Conservation (phyloP, 1,140 invertebrate species). For the Thalassaphorura encarpata region DNA sequence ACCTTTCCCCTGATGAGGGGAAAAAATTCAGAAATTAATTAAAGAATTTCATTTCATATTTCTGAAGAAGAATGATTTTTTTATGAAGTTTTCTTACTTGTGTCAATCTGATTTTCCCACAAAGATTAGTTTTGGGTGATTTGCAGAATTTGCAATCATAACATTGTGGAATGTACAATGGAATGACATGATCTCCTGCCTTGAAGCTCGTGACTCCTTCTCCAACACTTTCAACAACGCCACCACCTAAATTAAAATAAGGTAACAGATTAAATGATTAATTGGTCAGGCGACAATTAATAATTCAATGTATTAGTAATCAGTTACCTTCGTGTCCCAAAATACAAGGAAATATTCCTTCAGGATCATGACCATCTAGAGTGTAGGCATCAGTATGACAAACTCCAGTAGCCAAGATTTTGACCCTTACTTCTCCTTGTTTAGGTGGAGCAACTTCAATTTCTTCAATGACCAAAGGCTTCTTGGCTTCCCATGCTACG, state of each 20-base stretch:
- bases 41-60: neutral
- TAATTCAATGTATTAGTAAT: no score
- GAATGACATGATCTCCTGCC: slow-evolving; percentile 85
- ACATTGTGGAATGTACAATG: slow-evolving; percentile 94
- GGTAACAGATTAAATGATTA: no score
- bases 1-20: slow-evolving; percentile 56
- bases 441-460: slow-evolving; percentile 92
- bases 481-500: slow-evolving; percentile 79
- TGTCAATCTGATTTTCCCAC: slow-evolving; percentile 79
- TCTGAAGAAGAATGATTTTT: neutral
- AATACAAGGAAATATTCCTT: slow-evolving; percentile 65
- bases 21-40: neutral
- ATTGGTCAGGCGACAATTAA: no score
- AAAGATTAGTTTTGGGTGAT: slow-evolving; percentile 92
- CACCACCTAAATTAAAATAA: no score
- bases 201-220: slow-evolving; percentile 80
- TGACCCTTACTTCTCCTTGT: slow-evolving; percentile 63
- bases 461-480: slow-evolving; percentile 76
- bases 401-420: slow-evolving; percentile 76
- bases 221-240: slow-evolving; percentile 92
- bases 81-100: slow-evolving; percentile 43
- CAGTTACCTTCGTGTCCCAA: slow-evolving; percentile 86
- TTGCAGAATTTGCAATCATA: slow-evolving; percentile 93
- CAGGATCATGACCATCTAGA: slow-evolving; percentile 63
- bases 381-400: slow-evolving; percentile 98